Base-by-base conservation (phyloP, 1,140 invertebrate species). In the Drosophila cardini region DNA sequence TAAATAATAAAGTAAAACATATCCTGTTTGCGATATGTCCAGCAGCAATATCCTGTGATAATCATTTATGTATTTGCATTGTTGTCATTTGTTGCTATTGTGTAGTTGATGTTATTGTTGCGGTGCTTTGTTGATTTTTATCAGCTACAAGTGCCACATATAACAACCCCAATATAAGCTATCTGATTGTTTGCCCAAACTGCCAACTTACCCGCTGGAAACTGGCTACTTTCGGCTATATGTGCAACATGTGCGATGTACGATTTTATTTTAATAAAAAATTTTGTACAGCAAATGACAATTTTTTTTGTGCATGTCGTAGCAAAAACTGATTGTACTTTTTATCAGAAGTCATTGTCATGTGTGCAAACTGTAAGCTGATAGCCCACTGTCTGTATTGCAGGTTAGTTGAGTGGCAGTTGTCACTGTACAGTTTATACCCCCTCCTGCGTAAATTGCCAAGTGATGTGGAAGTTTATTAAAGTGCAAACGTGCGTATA, bases 51-150 rank as follows among this genome's bases (percentile, higher is more conserved):
- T 46, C 15, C 38, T 52, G 55, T 57, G 50, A 65, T 72, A 72
- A 72, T 76, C 56, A 72, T 78, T 72, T 76, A 63, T 72, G 62
- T 56, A 67, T 65, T 72, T 72, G 67, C 62, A 62, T 75, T 78
- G 72, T 67, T 67, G 61, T 65, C 72, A 43, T 61, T 69, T 62
- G 42, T 55, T 69, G 64, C 53, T 46, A 52, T 55, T 61, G 64
- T 73, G 40, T 42, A 65, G 53, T 43, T 50, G 55, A 60, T 77
- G 72, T 76, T 72, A 72, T 61, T 72, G 67, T 75, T 76, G 65
- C 43, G 76, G 61, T 75, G 70, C 60, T 40, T 64, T 78, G 76
- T 76, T 75, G 67, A 78, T 71, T 64, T 75, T 75, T 78, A 78
- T 75, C 75, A 75, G 60, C 18, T 55, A 46, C 58, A 70, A 63